These are phyloP conservation scores for Micronycteris hirsuta DNA, from an alignment of 2,113 vertebrate genomes.

Conservation along the genomic window DNA sequence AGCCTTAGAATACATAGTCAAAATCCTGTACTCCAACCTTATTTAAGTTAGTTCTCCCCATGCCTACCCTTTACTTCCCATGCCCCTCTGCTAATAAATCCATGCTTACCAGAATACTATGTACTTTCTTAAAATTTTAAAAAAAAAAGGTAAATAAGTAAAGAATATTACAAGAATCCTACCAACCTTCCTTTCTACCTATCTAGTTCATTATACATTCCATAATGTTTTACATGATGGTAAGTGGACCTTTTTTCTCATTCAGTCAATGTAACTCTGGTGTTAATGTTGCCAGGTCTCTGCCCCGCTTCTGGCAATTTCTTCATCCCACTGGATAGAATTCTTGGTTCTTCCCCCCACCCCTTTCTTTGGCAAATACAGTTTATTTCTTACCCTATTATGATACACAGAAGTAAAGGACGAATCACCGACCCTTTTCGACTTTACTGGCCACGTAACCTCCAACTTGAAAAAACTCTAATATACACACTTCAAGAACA, in stretches of 20 bases:
- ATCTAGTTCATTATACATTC: not conserved
- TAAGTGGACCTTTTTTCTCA: not conserved
- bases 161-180: not conserved
- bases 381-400: not conserved
- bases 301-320: not conserved
- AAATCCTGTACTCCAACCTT: not conserved
- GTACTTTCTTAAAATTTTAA: not conserved
- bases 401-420: not conserved
- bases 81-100: not conserved
- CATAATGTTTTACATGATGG: not conserved
- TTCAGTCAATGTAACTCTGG: not conserved
- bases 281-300: not conserved
- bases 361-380: not conserved
- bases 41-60: not conserved
- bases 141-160: not conserved
- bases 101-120: not conserved
- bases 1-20: not conserved
- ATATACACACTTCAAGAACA: not conserved
- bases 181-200: not conserved
- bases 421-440: not conserved
- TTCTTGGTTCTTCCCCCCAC: not conserved
- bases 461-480: not conserved
- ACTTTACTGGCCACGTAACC: not conserved
- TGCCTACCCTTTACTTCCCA: not conserved
- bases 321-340: not conserved